phyloP scores from a whole-genome alignment of 2,888 invertebrate genomes.

The Sabatieria punctata region DNA sequence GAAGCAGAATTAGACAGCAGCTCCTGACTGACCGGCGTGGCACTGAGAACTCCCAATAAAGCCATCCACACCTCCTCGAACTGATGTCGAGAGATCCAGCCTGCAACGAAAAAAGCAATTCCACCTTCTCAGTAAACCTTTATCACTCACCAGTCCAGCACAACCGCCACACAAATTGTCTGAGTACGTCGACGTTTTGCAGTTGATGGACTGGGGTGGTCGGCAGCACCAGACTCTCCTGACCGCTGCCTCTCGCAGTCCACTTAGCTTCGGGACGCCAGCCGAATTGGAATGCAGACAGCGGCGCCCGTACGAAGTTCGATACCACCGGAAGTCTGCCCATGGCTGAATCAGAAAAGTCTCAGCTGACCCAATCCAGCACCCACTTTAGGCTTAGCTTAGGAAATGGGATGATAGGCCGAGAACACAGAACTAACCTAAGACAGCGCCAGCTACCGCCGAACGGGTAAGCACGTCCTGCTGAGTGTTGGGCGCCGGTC shows the following conservation, averaged over 20 bases:
- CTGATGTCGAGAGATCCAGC: slow-evolving; percentile 75
- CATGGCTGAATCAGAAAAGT: slow-evolving; percentile 34
- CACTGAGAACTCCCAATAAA: slow-evolving; percentile 57
- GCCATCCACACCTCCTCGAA: slow-evolving; percentile 97
- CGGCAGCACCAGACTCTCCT: slow-evolving; percentile 5
- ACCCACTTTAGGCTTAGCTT: too few relatives aligned
- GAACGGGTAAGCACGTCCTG: too few relatives aligned
- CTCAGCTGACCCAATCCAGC: too few relatives aligned
- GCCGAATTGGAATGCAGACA: slow-evolving; percentile 47
- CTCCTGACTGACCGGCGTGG: slow-evolving; percentile 38
- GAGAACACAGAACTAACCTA: too few relatives aligned
- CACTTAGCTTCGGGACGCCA: slow-evolving; percentile 42
- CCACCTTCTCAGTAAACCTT: slow-evolving; percentile 1
- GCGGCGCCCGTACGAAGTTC: slow-evolving; percentile 48
- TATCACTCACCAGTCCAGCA: slow-evolving; percentile 42
- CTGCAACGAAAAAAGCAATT: slow-evolving; percentile 42
- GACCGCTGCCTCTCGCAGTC: slow-evolving; percentile 33
- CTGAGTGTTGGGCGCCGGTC: too few relatives aligned
- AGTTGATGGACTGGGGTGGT: slow-evolving; percentile 48
- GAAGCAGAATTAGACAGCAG: neutral
- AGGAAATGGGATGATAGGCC: too few relatives aligned
- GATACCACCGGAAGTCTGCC: slow-evolving; percentile 47
- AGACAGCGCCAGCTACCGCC: too few relatives aligned
- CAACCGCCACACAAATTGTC: slow-evolving; percentile 54
- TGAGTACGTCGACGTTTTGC: slow-evolving; percentile 63